phyloP scores from a whole-genome alignment of 2,113 vertebrate species.

The Rhabdornis inornatus region DNA sequence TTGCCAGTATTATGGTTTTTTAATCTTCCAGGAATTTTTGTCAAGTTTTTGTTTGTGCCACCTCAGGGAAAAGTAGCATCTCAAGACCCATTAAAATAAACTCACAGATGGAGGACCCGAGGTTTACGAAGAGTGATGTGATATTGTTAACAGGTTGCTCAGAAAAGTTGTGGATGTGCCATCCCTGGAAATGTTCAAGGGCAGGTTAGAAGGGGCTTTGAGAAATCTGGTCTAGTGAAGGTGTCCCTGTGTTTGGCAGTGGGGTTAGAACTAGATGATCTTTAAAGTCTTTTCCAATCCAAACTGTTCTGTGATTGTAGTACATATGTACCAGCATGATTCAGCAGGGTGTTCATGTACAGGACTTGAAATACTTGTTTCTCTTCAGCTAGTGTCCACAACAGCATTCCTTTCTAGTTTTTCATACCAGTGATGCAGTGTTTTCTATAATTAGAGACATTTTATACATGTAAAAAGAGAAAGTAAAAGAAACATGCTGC shows the following conservation, averaged over 20 bases:
- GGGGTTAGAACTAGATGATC: background rate
- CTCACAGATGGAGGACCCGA: background rate
- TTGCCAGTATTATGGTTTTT: background rate
- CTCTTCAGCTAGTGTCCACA: background rate
- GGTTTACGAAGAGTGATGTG: background rate
- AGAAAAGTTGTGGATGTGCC: background rate
- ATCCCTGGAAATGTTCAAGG: background rate
- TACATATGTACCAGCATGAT: background rate
- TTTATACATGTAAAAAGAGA: background rate
- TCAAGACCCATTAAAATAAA: background rate
- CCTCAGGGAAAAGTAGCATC: background rate
- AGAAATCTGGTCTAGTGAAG: background rate
- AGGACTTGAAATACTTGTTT: background rate
- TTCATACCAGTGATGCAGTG: background rate
- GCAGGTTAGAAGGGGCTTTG: background rate
- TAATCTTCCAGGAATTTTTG: background rate
- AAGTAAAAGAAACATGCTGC: background rate
- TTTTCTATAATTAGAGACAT: background rate
- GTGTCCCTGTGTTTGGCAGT: background rate
- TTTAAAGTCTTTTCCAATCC: background rate
- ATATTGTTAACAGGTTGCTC: background rate
- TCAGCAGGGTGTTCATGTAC: background rate
- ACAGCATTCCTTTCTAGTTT: background rate
- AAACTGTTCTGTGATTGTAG: background rate
- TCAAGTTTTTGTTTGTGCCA: background rate